Conservation (phyloP, 2,113 vertebrate species). For the Dipodomys spectabilis region DNA sequence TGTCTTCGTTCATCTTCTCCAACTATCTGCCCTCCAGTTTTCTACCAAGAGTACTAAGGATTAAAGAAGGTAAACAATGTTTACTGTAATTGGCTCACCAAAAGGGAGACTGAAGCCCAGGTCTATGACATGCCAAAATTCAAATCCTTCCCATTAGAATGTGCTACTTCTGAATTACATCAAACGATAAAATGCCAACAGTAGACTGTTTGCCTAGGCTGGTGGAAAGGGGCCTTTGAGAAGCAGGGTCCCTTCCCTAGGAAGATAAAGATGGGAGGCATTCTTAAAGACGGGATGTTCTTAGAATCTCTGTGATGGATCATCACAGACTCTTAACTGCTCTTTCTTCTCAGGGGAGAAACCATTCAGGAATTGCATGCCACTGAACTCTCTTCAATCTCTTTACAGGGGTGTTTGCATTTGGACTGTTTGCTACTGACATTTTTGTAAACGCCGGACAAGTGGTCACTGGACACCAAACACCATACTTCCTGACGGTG, state of each 20-base stretch:
- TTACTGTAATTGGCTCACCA: not conserved
- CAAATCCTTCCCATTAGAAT: not conserved
- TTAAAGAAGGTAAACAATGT: not conserved
- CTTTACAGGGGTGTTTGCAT: conserved; percentile 96
- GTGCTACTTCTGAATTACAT: not conserved
- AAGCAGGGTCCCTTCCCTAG: not conserved
- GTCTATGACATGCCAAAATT: not conserved
- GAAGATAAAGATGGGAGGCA: not conserved
- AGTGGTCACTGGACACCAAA: conserved; percentile 96
- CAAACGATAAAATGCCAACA: not conserved
- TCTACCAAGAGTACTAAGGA: not conserved
- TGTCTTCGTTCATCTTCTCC: not conserved
- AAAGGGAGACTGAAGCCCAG: not conserved
- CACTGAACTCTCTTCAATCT: conserved; percentile 67
- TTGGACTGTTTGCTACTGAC: conserved; percentile 98
- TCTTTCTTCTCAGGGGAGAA: not conserved
- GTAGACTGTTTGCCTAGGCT: not conserved
- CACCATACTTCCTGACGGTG: conserved; percentile 97
- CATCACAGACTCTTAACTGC: fast-evolving
- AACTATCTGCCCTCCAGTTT: not conserved
- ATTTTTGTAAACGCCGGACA: conserved; percentile 99
- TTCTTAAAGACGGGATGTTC: not conserved
- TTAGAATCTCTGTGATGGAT: not conserved
- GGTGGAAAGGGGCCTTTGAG: not conserved
- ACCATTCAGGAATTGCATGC: fast-evolving